Evolutionary conservation across 2,888 invertebrate species (phyloP).

Genomic region (Pachliopta kotzebuea): DNA sequence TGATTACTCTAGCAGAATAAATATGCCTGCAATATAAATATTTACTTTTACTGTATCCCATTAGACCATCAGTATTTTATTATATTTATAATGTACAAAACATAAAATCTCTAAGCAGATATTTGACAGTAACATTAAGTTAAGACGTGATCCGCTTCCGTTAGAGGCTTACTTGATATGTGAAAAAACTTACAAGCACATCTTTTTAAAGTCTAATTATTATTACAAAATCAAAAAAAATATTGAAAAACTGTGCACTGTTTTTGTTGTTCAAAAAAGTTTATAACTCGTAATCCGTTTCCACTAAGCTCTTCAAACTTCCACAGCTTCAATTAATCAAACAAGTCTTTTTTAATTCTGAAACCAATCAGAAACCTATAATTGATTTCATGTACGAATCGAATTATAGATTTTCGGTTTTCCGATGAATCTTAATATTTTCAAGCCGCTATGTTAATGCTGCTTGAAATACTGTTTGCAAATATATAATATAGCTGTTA

Average conservation of each 20-base stretch:
- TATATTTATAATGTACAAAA: no score
- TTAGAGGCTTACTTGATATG: no score
- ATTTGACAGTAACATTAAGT: no score
- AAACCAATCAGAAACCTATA: slow-evolving; percentile 23
- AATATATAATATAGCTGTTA: background rate
- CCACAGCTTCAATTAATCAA: slow-evolving; percentile 20
- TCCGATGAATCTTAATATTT: background rate
- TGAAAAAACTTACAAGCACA: no score
- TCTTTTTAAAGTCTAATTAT: no score
- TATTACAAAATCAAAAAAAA: no score
- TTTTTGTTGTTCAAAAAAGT: slow-evolving; percentile 6
- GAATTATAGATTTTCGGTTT: slow-evolving; percentile 15
- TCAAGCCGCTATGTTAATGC: background rate
- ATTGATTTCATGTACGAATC: slow-evolving; percentile 20
- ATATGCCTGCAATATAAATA: no score
- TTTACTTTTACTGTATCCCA: no score
- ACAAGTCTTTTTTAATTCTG: slow-evolving; percentile 22
- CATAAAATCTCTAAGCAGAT: no score
- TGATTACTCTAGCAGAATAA: no score
- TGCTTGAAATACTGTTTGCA: background rate
- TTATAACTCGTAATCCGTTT: slow-evolving; percentile 16
- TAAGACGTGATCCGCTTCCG: no score
- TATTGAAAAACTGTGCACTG: background rate
- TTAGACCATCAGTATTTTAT: no score
- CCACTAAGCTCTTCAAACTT: slow-evolving; percentile 19